Evolutionary conservation across 2,113 vertebrate genomes (phyloP).

Genomic region (Labeo rohita): DNA sequence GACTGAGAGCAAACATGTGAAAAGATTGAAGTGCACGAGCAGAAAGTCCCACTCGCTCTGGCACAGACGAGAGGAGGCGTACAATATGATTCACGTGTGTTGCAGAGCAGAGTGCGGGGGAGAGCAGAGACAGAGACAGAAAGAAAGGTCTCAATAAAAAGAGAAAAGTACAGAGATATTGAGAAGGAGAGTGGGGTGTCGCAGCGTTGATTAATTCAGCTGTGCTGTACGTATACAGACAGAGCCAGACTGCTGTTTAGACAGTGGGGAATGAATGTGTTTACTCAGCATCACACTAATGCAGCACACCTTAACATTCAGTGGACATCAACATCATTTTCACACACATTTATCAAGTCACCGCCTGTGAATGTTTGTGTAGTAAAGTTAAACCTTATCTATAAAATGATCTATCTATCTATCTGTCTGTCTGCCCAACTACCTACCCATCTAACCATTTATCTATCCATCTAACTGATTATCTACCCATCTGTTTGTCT

Average conservation of each 20-base stretch:
- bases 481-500: too few relatives aligned
- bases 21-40: constrained; percentile 40
- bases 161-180: constrained; percentile 8
- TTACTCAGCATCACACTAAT: constrained; percentile 12
- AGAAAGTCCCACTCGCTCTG: constrained; percentile 53
- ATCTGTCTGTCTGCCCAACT: not conserved
- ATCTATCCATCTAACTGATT: too few relatives aligned
- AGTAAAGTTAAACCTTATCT: too few relatives aligned
- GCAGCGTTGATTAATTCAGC: constrained; percentile 13
- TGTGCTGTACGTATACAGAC: not conserved
- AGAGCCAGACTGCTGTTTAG: constrained; percentile 16
- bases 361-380: too few relatives aligned
- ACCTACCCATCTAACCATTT: not conserved
- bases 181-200: constrained; percentile 5
- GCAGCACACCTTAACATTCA: not conserved
- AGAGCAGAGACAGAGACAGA: constrained; percentile 9
- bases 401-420: not conserved
- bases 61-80: constrained; percentile 43
- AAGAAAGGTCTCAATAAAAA: constrained; percentile 28
- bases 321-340: not conserved
- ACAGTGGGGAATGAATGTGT: not conserved
- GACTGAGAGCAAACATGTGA: constrained; percentile 45
- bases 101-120: constrained; percentile 42
- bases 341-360: too few relatives aligned
- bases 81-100: constrained; percentile 42